Evolutionary conservation across 2,797 vertebrate species (phyloP), one percentile per base, ranked within the genome.

Genomic region (Rhynchotus rufescens): DNA sequence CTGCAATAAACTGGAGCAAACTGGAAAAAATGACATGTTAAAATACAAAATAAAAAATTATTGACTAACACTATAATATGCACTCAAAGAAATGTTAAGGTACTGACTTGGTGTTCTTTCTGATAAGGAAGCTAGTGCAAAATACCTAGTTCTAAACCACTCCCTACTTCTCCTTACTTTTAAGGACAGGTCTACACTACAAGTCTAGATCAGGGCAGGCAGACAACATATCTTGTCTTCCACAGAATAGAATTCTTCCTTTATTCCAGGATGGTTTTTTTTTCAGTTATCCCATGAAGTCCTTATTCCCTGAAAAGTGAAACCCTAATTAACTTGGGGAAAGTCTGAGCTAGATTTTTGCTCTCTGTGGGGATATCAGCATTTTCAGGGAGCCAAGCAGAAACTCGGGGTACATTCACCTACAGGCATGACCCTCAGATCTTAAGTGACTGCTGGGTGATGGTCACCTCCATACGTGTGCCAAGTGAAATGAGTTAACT

Each of bases 21-120:
- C 10, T 21, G 73, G 56, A 92, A 89, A 94, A 94, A 51, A 86
- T 4, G 15, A 83, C 65, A 85, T 10, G 22, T 64, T 92, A 76
- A 86, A 90, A 90, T 74, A 87, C 84, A 83, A 85, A 92, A 78
- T 83, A 78, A 85, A 82, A 92, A 83, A 83, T 80, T 15, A 86
- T 62, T 68, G 73, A 75, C 47, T 91, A 22, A 44, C 51, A 51
- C 47, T 80, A 34, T 64, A 80, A 80, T 56, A 64, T 7, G 54
- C 65, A 80, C 92, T 90, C 64, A 88, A 67, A 80, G 66, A 54
- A 91, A 83, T 54, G 44, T 4, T 45, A 40, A 62, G 20, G 69
- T 89, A 76, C 56, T 79, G 60, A 76, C 66, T 76, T 79, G 80
- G 20, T 3, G 3, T 76, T 86, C 6, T 3, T 10, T 83, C 26